Conservation (phyloP, 2,888 invertebrate species). For the Agriopis marginaria region DNA sequence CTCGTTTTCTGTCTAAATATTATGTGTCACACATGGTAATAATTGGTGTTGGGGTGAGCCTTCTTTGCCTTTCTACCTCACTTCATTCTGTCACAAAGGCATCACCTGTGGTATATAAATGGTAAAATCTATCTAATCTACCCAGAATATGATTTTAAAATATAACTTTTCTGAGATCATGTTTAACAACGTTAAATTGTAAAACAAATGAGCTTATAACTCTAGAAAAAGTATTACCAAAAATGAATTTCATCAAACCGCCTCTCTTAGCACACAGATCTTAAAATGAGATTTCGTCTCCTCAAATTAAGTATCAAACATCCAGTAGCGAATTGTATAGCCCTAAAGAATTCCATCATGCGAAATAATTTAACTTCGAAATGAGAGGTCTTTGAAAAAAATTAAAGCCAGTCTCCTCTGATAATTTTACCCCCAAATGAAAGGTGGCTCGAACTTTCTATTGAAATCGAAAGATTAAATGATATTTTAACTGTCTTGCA, state of each 20-base stretch:
- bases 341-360: conserved; percentile 73
- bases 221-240: neutral
- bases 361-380: conserved; percentile 78
- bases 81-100: too few species aligned
- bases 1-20: too few species aligned
- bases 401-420: conserved; percentile 65
- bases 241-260: conserved; percentile 5
- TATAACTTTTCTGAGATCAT: too few species aligned
- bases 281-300: conserved; percentile 47
- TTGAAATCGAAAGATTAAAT: conserved; percentile 74
- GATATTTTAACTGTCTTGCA: conserved; percentile 78
- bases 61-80: too few species aligned
- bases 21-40: too few species aligned
- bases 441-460: conserved; percentile 62
- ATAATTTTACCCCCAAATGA: conserved; percentile 67
- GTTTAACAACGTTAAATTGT: too few species aligned
- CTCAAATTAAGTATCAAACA: conserved; percentile 63
- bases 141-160: too few species aligned
- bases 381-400: conserved; percentile 69
- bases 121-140: too few species aligned
- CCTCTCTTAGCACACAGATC: conserved; percentile 5
- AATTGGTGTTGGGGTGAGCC: too few species aligned
- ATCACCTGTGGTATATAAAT: too few species aligned
- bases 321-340: conserved; percentile 66
- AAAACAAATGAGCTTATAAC: neutral